Conservation (phyloP, 2,888 invertebrate species). For the Stenotaenia linearis region DNA sequence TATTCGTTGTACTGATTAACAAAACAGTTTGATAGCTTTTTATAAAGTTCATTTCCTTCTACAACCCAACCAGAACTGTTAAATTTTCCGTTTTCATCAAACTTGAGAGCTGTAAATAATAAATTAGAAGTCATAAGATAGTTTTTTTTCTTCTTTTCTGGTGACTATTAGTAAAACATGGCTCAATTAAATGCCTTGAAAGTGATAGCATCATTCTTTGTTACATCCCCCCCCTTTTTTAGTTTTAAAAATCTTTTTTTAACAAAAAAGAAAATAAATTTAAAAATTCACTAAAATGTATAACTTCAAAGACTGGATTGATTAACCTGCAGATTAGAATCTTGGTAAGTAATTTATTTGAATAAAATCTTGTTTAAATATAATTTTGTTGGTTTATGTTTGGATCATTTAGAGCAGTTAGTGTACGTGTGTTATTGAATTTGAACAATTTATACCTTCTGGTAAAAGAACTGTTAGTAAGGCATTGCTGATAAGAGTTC, state of each 20-base stretch:
- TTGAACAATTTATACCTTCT: neutral
- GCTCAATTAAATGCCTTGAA: too few relatives aligned
- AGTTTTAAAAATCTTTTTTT: too few relatives aligned
- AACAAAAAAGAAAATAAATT: too few relatives aligned
- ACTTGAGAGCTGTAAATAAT: neutral
- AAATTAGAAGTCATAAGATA: neutral
- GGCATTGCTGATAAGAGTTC: neutral
- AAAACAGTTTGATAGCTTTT: constrained; percentile 38
- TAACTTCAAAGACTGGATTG: too few relatives aligned
- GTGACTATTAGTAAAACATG: neutral
- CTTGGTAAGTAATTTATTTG: too few relatives aligned
- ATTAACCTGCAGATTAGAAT: too few relatives aligned
- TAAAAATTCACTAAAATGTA: neutral
- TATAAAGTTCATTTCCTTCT: neutral
- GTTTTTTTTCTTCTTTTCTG: neutral
- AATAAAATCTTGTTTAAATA: too few relatives aligned
- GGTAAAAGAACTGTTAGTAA: neutral
- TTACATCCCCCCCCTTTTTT: too few relatives aligned
- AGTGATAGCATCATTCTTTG: too few relatives aligned
- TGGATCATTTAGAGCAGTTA: too few relatives aligned
- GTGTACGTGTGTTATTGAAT: neutral
- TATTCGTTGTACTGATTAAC: constrained; percentile 34
- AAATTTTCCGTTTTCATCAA: neutral
- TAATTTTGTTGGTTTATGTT: too few relatives aligned
- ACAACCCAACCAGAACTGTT: neutral